phyloP scores from a whole-genome alignment of 2,113 vertebrate genomes.

The Gymnogyps californianus region DNA sequence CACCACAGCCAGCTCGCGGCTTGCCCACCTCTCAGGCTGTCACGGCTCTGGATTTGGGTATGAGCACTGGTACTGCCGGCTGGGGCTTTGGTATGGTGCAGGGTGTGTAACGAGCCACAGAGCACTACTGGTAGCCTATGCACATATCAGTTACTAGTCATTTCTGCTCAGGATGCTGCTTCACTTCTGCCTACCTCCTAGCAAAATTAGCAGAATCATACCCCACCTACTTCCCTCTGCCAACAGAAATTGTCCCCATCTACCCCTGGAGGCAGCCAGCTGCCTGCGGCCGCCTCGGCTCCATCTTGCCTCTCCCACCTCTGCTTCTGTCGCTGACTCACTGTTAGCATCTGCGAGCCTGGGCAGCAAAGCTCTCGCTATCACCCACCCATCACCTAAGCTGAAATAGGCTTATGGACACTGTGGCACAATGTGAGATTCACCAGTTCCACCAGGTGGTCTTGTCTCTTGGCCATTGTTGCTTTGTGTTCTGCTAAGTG shows the following conservation, averaged over 20 bases:
- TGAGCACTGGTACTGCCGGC: not conserved
- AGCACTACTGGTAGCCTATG: not conserved
- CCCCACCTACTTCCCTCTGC: not conserved
- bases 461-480: not conserved
- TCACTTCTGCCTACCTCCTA: not conserved
- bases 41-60: not conserved
- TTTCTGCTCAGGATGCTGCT: not conserved
- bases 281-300: not conserved
- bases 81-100: rapidly evolving
- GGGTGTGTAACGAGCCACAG: not conserved
- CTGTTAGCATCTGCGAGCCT: not conserved
- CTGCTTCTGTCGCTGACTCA: not conserved
- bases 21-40: not conserved
- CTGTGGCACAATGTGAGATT: not conserved
- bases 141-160: not conserved
- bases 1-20: rapidly evolving
- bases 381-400: not conserved
- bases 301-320: not conserved
- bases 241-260: not conserved
- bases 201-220: not conserved
- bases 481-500: not conserved
- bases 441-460: not conserved
- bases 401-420: not conserved
- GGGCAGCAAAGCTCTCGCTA: not conserved
- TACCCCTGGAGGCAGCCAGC: not conserved